These are phyloP conservation scores for Arremon brunneinucha DNA, from an alignment of 2,797 vertebrate genomes.

Conservation along the genomic window DNA sequence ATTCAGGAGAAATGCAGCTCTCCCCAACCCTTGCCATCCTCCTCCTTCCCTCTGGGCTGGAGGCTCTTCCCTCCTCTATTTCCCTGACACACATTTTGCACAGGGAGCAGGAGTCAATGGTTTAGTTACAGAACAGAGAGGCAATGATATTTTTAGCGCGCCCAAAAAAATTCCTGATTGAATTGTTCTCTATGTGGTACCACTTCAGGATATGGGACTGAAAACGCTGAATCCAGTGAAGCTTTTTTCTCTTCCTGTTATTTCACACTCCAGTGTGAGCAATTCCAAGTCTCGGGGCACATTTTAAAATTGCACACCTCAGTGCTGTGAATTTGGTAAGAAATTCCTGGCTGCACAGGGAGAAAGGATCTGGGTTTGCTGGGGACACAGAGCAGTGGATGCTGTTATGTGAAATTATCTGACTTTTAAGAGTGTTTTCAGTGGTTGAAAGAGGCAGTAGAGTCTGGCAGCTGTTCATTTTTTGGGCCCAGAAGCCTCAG, in stretches of 20 bases:
- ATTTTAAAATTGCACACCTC: background rate
- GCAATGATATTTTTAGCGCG: background rate
- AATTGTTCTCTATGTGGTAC: background rate
- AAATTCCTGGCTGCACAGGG: background rate
- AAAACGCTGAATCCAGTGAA: background rate
- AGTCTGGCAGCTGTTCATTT: background rate
- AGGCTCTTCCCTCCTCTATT: background rate
- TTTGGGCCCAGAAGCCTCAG: background rate
- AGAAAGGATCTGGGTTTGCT: background rate
- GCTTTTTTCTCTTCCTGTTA: background rate
- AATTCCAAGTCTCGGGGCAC: background rate
- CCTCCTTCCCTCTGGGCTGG: background rate
- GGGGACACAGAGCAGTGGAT: background rate
- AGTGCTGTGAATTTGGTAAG: background rate
- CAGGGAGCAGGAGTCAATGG: background rate
- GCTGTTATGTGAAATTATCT: background rate
- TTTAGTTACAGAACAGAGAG: background rate
- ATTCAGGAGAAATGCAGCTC: background rate
- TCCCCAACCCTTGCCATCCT: background rate
- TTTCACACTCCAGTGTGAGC: background rate
- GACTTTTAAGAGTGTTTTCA: background rate
- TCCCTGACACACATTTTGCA: background rate
- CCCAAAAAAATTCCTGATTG: background rate
- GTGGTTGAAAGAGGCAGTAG: background rate
- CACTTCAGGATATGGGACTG: background rate